Conservation (phyloP, 2,888 invertebrate genomes). For the Acrobasis consociella region DNA sequence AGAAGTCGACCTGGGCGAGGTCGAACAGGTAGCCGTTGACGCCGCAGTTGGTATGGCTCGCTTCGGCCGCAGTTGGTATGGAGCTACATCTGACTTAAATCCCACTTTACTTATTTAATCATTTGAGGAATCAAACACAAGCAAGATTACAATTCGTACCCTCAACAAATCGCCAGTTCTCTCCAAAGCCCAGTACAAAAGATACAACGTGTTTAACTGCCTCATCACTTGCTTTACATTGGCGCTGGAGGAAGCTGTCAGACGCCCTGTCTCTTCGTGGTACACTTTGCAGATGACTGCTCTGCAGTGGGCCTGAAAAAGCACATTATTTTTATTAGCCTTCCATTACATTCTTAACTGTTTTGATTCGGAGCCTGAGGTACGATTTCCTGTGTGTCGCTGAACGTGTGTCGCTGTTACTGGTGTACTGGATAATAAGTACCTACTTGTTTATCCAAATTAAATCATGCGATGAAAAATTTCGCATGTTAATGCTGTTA, state of each 20-base stretch:
- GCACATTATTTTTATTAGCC: background rate
- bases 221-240: constrained; percentile 85
- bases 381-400: no score
- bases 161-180: constrained; percentile 89
- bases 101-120: no score
- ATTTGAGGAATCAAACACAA: no score
- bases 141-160: constrained; percentile 72
- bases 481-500: no score
- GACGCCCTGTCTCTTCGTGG: constrained; percentile 75
- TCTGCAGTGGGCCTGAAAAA: constrained; percentile 89
- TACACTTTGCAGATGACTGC: constrained; percentile 90
- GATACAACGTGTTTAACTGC: constrained; percentile 88
- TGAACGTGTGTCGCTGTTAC: no score
- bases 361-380: no score
- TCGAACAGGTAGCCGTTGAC: constrained; percentile 61
- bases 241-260: constrained; percentile 78
- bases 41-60: constrained; percentile 65
- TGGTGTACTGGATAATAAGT: no score
- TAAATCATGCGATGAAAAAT: no score
- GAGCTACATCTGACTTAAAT: no score
- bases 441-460: no score
- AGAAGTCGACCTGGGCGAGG: constrained; percentile 70
- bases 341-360: no score
- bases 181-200: constrained; percentile 88
- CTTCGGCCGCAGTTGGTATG: no score